These are phyloP conservation scores for Hyaena hyaena DNA, from an alignment of 2,113 vertebrate species.

Conservation along the genomic window DNA sequence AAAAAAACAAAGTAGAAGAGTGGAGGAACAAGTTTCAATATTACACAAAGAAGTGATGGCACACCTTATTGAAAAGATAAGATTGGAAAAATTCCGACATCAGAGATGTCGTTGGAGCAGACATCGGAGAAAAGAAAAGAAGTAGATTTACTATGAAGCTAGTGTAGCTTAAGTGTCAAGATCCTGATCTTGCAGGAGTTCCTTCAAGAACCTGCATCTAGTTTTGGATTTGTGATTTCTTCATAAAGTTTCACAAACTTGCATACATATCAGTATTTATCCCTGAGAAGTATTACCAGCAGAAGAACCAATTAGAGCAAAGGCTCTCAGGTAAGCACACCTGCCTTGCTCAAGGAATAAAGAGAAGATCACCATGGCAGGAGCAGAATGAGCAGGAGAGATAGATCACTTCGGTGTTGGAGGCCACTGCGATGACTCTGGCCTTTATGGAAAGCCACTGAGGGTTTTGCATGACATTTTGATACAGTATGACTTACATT, in stretches of 20 bases:
- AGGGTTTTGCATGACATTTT: not conserved
- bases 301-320: not conserved
- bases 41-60: not conserved
- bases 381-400: not conserved
- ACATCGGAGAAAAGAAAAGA: not conserved
- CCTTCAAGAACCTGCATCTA: not conserved
- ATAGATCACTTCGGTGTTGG: not conserved
- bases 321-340: not conserved
- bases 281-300: not conserved
- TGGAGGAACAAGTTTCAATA: not conserved
- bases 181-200: not conserved
- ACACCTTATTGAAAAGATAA: not conserved
- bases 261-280: not conserved
- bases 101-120: too few relatives aligned
- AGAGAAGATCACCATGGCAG: not conserved
- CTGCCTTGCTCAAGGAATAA: not conserved
- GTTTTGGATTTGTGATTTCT: slow-evolving; percentile 23
- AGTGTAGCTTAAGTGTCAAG: not conserved
- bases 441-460: not conserved
- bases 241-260: not conserved
- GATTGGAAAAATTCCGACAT: not conserved
- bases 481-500: not conserved
- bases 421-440: not conserved
- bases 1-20: not conserved
- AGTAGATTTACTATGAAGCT: not conserved